phyloP scores from a whole-genome alignment of 1,140 invertebrate species.

The Drosophila rufa region DNA sequence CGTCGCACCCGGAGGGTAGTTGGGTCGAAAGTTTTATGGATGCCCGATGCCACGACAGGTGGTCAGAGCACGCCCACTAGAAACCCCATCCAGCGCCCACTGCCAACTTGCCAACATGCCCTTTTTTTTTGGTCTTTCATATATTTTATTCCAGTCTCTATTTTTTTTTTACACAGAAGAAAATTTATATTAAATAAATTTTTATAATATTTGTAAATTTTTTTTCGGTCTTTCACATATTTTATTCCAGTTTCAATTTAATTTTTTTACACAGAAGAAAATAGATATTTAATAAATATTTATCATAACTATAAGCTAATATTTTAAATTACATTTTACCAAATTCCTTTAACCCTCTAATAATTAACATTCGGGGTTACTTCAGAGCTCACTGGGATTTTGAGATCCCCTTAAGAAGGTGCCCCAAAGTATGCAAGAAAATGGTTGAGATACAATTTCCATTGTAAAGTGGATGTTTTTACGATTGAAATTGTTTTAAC shows the following conservation, averaged over 20 bases:
- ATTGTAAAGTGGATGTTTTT: too few species aligned
- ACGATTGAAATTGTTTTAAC: too few species aligned
- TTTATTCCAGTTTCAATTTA: too few species aligned
- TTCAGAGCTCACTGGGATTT: too few species aligned
- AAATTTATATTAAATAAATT: not conserved
- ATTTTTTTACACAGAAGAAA: conserved; percentile 1
- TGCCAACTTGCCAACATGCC: conserved; percentile 28
- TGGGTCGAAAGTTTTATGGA: conserved; percentile 77
- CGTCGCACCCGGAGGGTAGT: conserved; percentile 70
- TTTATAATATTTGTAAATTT: not conserved
- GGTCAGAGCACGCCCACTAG: conserved; percentile 51
- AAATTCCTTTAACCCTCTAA: too few species aligned
- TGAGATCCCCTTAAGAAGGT: too few species aligned
- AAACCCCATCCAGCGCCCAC: not conserved
- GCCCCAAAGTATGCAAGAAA: too few species aligned
- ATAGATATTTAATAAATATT: not conserved
- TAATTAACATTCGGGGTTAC: too few species aligned
- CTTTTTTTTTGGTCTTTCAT: conserved; percentile 36
- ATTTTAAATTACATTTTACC: too few species aligned
- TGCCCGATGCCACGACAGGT: conserved; percentile 66
- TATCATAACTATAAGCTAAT: not conserved
- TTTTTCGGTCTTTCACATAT: too few species aligned
- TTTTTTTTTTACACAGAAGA: conserved; percentile 4
- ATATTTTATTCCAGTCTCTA: conserved; percentile 35
- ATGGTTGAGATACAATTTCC: too few species aligned